Evolutionary conservation across 2,113 vertebrate genomes (phyloP), one percentile per base, ranked within the genome.

Genomic region (Mionectes macconnelli): DNA sequence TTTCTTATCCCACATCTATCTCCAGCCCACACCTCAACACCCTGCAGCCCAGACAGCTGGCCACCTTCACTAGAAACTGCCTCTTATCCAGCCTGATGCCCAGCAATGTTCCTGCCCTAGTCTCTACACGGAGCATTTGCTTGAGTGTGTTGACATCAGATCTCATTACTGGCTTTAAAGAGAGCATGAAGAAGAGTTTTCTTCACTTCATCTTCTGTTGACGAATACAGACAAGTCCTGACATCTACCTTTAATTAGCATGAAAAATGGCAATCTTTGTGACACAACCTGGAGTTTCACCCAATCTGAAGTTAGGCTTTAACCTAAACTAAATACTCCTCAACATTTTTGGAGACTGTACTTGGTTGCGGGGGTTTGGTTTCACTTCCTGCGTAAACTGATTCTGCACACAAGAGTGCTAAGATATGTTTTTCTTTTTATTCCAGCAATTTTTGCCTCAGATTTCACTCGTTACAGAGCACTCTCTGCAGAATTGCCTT

Each of bases 251-350:
- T 88, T 78, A 95, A 92, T 84, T 77, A 87, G 27, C 14, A 42
- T 44, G 27, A 90, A 91, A 47, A 89, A 77, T 39, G 16, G 20
- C 25, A 86, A 86, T 52, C 33, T 83, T 33, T 42, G 40, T 59
- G 88, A 88, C 42, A 63, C 45, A 69, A 80, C 19, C 25, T 42
- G 18, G 53, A 83, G 59, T 68, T 90, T 88, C 55, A 76, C 33
- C 39, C 47, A 39, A 40, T 52, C 44, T 70, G 47, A 95, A 92
- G 39, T 49, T 27, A 81, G 88, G 85, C 40, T 79, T 85, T 73
- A 95, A 50, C 45, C 57, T 63, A 96, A 93, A 95, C 42, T 63
- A 94, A 89, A 94, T 45, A 94, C 35, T 80, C 57, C 31, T 76
- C 59, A 76, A 73, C 42, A 23, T 90, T 94, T 95, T 25, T 82